Conservation (phyloP, 2,888 invertebrate species). For the Poecilobothrus nobilitatus region DNA sequence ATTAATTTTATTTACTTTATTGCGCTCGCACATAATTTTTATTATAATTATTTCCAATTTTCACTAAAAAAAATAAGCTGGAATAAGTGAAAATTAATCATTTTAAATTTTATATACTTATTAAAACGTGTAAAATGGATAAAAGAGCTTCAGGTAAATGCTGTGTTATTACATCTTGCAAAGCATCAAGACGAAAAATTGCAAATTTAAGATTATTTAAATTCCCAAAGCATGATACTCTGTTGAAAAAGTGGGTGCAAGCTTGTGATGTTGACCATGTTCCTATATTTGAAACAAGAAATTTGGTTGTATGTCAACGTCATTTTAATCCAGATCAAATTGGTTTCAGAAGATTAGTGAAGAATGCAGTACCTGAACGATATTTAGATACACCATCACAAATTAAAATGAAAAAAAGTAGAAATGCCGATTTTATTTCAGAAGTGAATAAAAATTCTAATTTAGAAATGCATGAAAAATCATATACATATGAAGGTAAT, state of each 20-base stretch:
- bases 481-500: not conserved
- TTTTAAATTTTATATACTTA: too few species aligned
- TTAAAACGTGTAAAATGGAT: not conserved
- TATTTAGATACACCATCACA: not conserved
- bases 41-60: too few species aligned
- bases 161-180: not conserved
- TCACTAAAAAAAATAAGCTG: too few species aligned
- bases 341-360: not conserved
- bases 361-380: not conserved
- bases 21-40: too few species aligned
- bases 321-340: not conserved
- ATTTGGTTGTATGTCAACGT: not conserved
- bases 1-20: too few species aligned
- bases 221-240: not conserved
- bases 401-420: not conserved
- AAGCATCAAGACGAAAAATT: not conserved
- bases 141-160: not conserved
- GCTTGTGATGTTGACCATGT: not conserved
- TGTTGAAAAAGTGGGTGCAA: not conserved
- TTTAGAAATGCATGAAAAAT: not conserved
- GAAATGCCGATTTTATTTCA: too few species aligned
- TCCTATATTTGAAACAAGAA: not conserved
- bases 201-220: not conserved
- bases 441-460: not conserved
- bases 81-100: too few species aligned